These are phyloP conservation scores for Drosophila gunungcola DNA, from an alignment of 1,140 invertebrate genomes.

Conservation along the genomic window DNA sequence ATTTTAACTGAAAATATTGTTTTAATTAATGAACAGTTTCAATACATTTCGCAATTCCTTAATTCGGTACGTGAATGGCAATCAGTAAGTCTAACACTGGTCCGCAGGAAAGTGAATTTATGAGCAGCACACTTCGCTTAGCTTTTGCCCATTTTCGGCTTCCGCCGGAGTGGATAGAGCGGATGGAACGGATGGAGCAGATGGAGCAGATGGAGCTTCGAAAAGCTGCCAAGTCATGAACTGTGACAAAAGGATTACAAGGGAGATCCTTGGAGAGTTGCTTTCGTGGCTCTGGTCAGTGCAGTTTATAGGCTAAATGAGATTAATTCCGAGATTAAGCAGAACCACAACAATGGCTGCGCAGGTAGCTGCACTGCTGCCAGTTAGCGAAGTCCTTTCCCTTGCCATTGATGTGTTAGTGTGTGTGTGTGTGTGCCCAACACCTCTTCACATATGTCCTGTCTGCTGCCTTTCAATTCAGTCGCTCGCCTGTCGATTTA, in stretches of 20 bases:
- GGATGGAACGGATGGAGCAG: constrained; percentile 3
- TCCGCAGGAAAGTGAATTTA: constrained; percentile 50
- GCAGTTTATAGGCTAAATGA: constrained; percentile 72
- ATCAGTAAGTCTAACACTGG: not conserved
- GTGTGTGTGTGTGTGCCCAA: not conserved
- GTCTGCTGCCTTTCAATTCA: constrained; percentile 40
- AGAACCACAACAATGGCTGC: constrained; percentile 22
- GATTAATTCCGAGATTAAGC: constrained; percentile 76
- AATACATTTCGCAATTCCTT: too few relatives aligned
- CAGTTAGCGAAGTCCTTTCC: constrained; percentile 2
- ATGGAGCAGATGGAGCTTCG: constrained; percentile 4
- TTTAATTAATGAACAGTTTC: too few relatives aligned
- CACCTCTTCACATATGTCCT: constrained; percentile 6
- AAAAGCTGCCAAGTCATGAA: constrained; percentile 66
- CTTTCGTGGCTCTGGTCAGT: constrained; percentile 17
- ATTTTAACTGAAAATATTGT: too few relatives aligned
- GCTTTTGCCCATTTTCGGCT: constrained; percentile 17
- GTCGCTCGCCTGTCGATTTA: constrained; percentile 48
- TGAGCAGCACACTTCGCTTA: constrained; percentile 46
- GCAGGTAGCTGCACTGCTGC: not conserved
- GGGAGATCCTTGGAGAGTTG: constrained; percentile 54
- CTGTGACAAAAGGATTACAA: constrained; percentile 79
- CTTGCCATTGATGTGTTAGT: not conserved
- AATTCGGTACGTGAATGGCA: not conserved
- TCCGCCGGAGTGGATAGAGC: not conserved